A percentile compares a stretch with the other conserved stretches of the same genome.
phyloP scores from a whole-genome alignment of 2,888 invertebrate genomes.

The Hipparchia semele region DNA sequence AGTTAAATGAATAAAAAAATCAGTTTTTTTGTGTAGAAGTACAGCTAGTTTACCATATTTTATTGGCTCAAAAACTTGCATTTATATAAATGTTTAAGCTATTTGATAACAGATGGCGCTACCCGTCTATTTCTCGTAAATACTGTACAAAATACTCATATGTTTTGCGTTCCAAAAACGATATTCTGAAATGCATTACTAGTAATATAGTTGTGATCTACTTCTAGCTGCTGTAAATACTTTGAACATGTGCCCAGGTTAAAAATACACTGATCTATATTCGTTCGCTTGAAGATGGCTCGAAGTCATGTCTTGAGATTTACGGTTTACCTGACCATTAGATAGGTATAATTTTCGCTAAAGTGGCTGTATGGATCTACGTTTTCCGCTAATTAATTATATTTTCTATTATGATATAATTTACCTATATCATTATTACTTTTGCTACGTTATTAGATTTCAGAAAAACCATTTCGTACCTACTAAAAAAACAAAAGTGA shows the following conservation, averaged over 20 bases:
- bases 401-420: too few relatives aligned
- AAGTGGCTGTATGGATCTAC: neutral
- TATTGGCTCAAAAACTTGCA: neutral
- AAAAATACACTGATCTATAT: constrained; percentile 16
- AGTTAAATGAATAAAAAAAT: too few relatives aligned
- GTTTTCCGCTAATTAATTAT: too few relatives aligned
- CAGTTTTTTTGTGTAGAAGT: too few relatives aligned
- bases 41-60: too few relatives aligned
- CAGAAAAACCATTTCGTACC: too few relatives aligned
- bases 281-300: neutral
- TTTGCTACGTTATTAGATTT: too few relatives aligned
- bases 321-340: neutral
- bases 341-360: neutral
- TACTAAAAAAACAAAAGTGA: too few relatives aligned
- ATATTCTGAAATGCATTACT: constrained; percentile 20
- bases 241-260: constrained; percentile 20
- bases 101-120: constrained; percentile 68
- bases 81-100: constrained; percentile 47
- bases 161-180: constrained; percentile 12
- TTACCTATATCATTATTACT: too few relatives aligned
- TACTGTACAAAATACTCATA: neutral
- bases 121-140: constrained; percentile 26
- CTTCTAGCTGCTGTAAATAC: constrained; percentile 10
- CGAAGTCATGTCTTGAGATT: neutral
- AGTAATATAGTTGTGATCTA: constrained; percentile 7